phyloP scores from a whole-genome alignment of 1,140 invertebrate genomes.

The Halyomorpha halys region DNA sequence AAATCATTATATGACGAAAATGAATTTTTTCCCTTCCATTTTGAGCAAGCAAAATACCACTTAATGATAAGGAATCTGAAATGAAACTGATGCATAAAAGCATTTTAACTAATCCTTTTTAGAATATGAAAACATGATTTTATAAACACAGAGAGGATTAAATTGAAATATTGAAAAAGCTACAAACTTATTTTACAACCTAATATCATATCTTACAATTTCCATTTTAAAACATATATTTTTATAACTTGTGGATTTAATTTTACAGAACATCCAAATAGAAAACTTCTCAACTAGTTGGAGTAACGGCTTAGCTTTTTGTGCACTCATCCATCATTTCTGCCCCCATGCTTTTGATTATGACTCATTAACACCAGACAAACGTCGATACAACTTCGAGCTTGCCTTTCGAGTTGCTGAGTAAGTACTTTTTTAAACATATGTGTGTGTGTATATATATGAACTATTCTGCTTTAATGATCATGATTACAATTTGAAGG shows the following conservation, averaged over 20 bases:
- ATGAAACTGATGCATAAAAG: no score
- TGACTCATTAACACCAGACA: slow-evolving; percentile 68
- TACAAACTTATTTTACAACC: no score
- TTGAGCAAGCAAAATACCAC: no score
- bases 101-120: no score
- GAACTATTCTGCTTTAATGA: not conserved
- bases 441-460: not conserved
- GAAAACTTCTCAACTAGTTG: slow-evolving; percentile 95
- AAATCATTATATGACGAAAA: no score
- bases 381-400: slow-evolving; percentile 87
- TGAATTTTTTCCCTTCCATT: no score
- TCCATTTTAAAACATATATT: not conserved
- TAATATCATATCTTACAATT: no score
- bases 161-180: no score
- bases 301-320: slow-evolving; percentile 93
- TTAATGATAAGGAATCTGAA: no score
- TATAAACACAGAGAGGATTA: no score
- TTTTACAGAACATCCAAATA: slow-evolving; percentile 78
- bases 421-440: slow-evolving; percentile 52
- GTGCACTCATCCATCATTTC: slow-evolving; percentile 92
- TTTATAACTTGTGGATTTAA: not conserved
- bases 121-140: no score
- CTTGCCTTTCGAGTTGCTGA: slow-evolving; percentile 93
- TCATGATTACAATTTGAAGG: no score
- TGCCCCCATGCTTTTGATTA: slow-evolving; percentile 93